phyloP scores from a whole-genome alignment of 1,140 invertebrate species.

The Spodoptera litura region DNA sequence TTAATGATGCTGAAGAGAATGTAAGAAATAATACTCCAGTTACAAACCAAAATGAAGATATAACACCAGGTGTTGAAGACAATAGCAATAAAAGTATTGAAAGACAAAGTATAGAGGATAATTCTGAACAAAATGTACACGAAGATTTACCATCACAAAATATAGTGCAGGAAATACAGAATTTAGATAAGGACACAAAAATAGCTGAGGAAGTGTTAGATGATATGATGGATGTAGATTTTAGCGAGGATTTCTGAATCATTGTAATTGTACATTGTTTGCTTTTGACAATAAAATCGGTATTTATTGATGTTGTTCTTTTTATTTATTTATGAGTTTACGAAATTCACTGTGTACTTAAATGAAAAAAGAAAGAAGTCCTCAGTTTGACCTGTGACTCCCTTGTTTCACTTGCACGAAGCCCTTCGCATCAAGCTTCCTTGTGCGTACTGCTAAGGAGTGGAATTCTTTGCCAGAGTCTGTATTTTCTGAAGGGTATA shows the following conservation, averaged over 20 bases:
- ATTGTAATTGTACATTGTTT: background rate
- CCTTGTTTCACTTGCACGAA: no score
- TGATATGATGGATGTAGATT: slow-evolving; percentile 78
- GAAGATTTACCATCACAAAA: background rate
- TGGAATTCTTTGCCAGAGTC: no score
- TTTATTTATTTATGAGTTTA: no score
- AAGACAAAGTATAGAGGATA: background rate
- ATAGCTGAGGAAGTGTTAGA: slow-evolving; percentile 18
- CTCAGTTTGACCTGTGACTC: no score
- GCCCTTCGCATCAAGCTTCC: no score
- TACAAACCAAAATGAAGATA: slow-evolving; percentile 25
- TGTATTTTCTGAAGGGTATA: no score
- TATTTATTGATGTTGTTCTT: slow-evolving; percentile 1
- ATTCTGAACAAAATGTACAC: background rate
- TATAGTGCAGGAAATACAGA: background rate
- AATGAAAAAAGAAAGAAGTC: no score
- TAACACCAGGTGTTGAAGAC: background rate
- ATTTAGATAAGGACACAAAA: background rate
- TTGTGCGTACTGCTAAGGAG: no score
- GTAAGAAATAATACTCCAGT: slow-evolving; percentile 8
- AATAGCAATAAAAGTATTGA: background rate
- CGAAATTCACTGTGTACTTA: no score
- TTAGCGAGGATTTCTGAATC: slow-evolving; percentile 72
- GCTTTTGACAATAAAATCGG: slow-evolving; percentile 22
- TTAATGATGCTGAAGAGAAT: slow-evolving; percentile 19